Evolutionary conservation across 2,113 vertebrate genomes (phyloP).

Genomic region (Fregata magnificens): DNA sequence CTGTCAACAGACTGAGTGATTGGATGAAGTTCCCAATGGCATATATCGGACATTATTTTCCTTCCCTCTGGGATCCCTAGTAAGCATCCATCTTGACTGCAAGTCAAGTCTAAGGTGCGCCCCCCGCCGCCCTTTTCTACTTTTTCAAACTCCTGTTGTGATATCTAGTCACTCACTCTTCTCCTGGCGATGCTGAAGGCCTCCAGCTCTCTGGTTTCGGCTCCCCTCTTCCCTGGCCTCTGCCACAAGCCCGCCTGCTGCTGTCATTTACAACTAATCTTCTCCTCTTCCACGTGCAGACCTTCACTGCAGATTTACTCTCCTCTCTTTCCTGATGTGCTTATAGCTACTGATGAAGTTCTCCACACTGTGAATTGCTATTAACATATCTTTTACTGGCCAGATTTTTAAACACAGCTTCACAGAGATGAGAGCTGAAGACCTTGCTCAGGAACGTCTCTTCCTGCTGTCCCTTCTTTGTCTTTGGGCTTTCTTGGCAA

Average conservation of each 20-base stretch:
- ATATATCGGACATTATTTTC: not conserved
- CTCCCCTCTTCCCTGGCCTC: not conserved
- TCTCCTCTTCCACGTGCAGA: accelerated
- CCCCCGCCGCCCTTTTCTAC: accelerated
- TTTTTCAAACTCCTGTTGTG: not conserved
- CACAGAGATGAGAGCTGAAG: not conserved
- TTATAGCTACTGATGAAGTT: not conserved
- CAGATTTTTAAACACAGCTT: not conserved
- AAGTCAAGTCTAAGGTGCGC: not conserved
- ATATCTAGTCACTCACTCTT: not conserved
- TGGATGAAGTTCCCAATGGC: not conserved
- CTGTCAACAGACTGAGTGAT: not conserved
- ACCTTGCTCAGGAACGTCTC: not conserved
- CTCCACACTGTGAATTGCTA: not conserved
- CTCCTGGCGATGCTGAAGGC: not conserved
- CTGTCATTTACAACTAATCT: not conserved
- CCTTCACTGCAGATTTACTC: not conserved
- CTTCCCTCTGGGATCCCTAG: not conserved
- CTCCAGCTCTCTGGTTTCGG: not conserved
- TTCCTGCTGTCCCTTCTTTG: not conserved
- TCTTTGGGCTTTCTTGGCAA: not conserved
- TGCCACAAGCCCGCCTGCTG: not conserved
- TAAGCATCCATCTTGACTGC: not conserved
- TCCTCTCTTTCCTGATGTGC: not conserved
- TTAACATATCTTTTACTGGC: not conserved